A percentile compares a stretch with the other conserved stretches of the same genome.
Evolutionary conservation across 2,113 vertebrate genomes (phyloP).

Genomic region (Panthera uncia): DNA sequence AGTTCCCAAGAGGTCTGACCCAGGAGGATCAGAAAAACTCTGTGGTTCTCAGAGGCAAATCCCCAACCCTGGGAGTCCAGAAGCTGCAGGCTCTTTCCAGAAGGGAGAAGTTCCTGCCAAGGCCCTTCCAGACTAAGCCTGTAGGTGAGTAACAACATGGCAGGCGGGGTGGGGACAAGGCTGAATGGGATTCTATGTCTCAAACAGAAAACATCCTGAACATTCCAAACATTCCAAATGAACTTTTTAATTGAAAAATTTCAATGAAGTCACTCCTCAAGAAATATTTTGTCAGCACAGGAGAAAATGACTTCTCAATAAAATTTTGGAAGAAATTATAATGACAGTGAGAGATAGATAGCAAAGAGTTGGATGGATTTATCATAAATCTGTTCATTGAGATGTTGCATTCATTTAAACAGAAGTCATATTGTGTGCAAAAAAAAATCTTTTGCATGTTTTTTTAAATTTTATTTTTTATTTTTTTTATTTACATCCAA

Average conservation of each 20-base stretch:
- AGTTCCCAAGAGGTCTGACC: background rate
- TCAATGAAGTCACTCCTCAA: background rate
- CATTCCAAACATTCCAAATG: background rate
- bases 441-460: slow-evolving; percentile 31
- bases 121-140: background rate
- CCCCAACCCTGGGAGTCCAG: background rate
- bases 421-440: slow-evolving; percentile 25
- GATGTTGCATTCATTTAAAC: background rate
- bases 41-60: background rate
- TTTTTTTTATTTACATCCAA: too few relatives aligned
- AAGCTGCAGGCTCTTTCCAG: background rate
- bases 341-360: background rate
- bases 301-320: background rate
- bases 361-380: background rate
- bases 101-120: background rate
- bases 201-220: background rate
- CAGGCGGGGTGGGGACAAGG: background rate
- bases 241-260: background rate
- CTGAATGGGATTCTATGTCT: background rate
- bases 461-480: too few relatives aligned
- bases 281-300: slow-evolving; percentile 1
- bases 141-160: background rate
- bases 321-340: background rate
- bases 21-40: background rate
- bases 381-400: background rate